phyloP scores from a whole-genome alignment of 1,140 invertebrate species.

The Penaeus japonicus region DNA sequence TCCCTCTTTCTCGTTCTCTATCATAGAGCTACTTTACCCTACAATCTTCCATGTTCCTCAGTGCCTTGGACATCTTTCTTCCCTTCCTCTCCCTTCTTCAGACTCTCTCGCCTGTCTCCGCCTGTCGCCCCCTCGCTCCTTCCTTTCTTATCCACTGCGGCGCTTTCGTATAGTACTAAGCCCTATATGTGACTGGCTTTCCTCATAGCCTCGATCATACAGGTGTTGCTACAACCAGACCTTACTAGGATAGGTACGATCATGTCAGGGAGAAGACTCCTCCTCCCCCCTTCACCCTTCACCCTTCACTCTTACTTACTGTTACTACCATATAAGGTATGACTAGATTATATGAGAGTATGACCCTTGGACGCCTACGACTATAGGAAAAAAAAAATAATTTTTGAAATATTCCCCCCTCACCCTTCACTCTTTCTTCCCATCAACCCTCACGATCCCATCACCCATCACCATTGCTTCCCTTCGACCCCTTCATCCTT shows the following conservation, averaged over 20 bases:
- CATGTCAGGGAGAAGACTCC: background rate
- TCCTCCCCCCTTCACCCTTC: background rate
- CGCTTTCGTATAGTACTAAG: background rate
- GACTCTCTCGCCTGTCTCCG: background rate
- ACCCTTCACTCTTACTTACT: background rate
- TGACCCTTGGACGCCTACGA: no score
- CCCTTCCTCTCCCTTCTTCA: background rate
- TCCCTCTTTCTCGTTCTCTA: background rate
- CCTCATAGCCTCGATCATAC: background rate
- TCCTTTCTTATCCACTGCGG: background rate
- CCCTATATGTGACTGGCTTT: no score
- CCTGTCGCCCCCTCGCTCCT: background rate
- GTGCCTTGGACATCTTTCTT: background rate
- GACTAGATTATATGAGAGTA: no score
- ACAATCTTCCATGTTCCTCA: constrained; percentile 6
- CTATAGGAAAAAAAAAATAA: no score
- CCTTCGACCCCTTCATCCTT: background rate
- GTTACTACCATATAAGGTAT: no score
- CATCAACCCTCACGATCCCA: no score
- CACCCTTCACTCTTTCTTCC: background rate
- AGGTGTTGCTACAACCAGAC: no score
- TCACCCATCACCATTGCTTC: no score
- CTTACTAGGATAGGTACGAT: no score
- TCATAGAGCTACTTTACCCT: no score
- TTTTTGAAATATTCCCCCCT: no score